These are phyloP conservation scores for Heptranchias perlo DNA, from an alignment of 2,113 vertebrate species.

Conservation along the genomic window DNA sequence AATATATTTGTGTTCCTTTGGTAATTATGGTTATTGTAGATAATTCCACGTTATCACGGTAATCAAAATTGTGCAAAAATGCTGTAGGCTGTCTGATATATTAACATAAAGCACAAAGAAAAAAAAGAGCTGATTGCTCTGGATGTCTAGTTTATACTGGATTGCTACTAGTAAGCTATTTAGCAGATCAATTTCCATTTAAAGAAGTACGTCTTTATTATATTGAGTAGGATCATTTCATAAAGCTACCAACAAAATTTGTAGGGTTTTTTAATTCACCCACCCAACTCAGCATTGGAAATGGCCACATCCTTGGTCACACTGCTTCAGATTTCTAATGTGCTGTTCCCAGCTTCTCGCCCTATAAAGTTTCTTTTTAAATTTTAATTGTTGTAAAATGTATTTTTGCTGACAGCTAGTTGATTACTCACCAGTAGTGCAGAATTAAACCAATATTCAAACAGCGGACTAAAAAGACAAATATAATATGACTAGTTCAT, in stretches of 20 bases:
- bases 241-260: too few species aligned
- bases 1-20: neutral
- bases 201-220: neutral
- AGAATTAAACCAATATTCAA: too few species aligned
- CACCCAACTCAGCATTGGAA: neutral
- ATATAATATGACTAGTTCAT: too few species aligned
- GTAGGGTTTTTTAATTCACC: neutral
- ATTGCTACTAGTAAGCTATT: neutral
- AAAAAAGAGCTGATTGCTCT: neutral
- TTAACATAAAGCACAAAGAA: neutral
- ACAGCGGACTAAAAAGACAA: too few species aligned
- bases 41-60: neutral
- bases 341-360: neutral
- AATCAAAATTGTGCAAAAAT: neutral
- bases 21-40: neutral
- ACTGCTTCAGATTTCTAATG: neutral
- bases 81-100: neutral
- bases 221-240: neutral
- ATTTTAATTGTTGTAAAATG: neutral
- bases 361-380: neutral
- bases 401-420: neutral
- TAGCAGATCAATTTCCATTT: neutral
- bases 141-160: neutral
- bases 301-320: neutral
- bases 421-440: too few species aligned